Base-by-base conservation (phyloP, 2,113 vertebrate species). In the Bufo bufo region DNA sequence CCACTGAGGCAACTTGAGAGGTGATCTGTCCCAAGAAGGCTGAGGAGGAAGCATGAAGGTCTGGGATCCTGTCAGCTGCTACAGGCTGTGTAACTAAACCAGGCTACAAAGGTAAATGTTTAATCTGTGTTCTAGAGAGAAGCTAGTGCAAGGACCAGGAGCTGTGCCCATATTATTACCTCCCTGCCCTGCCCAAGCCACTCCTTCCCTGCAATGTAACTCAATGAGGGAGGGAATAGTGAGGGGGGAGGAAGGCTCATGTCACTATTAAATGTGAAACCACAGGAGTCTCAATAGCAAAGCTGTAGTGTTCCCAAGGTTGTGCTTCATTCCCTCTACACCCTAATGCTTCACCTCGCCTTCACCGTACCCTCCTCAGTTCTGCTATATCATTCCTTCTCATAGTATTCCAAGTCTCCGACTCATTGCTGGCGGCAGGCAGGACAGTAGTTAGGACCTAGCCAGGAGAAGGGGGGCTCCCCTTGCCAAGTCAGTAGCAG, bases 191-290 rank as follows among this genome's bases (percentile, higher is more conserved):
- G 47, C 47, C 75, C 54, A 45, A 33, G 61, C 49, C 85, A 80
- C 85, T 86, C 85, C 84, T 75, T 85, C 43, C 84, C 54, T 50
- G 72, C 58, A 63, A 74, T 75, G 71, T 85, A 71, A 84, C 82
- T 56, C 65, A 52, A 82, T 59, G 52, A 83, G 69, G 86, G 79
- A 86, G 85, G 74, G 54, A 52, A 54, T 33, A 74, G 86, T 23
- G 45, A 52, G 17, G 71, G 71, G 78, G 66, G 56, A 65, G 59
- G 80, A n/a, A 50, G 23, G 77, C 71, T 69, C 58, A 33, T 88
- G 80, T 59, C 71, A 88, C 87, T 84, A 83, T 88, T 88, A 88
- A 88, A 88, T 84, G 63, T 77, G 71, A 88, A 77, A 83, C 10
- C 79, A 61, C 65, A 43, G 58, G 71, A 84, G 80, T 59, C 50